Conservation (phyloP, 2,113 vertebrate genomes). For the Gymnogyps californianus region DNA sequence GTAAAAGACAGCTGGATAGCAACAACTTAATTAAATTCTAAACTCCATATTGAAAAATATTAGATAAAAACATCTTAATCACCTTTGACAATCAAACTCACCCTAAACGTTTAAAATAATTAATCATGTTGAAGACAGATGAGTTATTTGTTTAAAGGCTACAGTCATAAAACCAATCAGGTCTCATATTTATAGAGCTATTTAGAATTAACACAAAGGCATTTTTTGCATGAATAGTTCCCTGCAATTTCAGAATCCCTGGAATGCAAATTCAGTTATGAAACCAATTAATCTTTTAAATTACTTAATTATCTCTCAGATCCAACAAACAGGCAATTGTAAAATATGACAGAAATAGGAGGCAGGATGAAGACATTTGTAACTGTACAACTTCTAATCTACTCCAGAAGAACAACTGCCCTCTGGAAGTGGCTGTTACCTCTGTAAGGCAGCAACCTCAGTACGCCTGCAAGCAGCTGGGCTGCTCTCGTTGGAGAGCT, state of each 20-base stretch:
- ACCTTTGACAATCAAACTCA: not conserved
- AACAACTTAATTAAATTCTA: not conserved
- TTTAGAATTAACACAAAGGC: constrained; percentile 34
- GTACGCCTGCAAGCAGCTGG: not conserved
- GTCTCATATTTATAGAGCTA: constrained; percentile 7
- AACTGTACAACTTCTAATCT: not conserved
- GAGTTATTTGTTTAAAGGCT: constrained; percentile 18
- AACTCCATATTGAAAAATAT: not conserved
- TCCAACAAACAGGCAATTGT: constrained; percentile 1
- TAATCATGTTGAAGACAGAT: not conserved
- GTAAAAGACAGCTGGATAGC: not conserved
- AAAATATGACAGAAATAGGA: not conserved
- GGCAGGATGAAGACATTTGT: not conserved
- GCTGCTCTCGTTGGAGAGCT: not conserved
- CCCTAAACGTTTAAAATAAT: not conserved
- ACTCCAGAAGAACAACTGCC: not conserved
- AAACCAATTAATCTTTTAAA: constrained; percentile 50
- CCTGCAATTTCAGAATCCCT: constrained; percentile 16
- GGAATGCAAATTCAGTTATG: constrained; percentile 50
- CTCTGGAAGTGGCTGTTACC: not conserved
- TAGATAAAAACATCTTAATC: not conserved
- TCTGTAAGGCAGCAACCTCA: not conserved
- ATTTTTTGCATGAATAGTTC: constrained; percentile 41
- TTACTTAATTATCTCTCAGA: constrained; percentile 21
- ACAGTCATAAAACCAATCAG: not conserved